Conservation (phyloP, 2,797 vertebrate species). For the Microctenopoma stevenorrisi region DNA sequence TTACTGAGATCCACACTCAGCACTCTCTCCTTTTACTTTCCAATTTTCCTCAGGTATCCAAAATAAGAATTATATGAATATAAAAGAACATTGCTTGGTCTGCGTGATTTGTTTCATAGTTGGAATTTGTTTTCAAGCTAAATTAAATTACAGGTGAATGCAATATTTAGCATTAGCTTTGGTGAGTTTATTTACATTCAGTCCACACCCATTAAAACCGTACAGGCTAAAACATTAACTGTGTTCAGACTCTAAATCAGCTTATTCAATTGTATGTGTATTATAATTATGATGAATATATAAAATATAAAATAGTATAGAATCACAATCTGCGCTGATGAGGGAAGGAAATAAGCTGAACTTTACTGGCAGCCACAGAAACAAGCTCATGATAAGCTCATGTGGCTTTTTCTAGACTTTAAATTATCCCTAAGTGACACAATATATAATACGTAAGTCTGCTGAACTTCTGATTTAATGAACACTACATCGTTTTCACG, state of each 20-base stretch:
- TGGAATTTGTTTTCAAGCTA: slow-evolving; percentile 41
- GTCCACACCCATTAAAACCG: slow-evolving; percentile 54
- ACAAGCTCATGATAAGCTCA: not conserved
- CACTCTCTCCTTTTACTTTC: slow-evolving; percentile 49
- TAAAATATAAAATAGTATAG: slow-evolving; percentile 6
- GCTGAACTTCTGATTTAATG: slow-evolving; percentile 4
- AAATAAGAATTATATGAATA: slow-evolving; percentile 35
- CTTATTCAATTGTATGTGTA: slow-evolving; percentile 27
- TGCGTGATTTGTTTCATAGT: slow-evolving; percentile 44
- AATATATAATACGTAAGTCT: slow-evolving; percentile 13
- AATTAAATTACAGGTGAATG: slow-evolving; percentile 46
- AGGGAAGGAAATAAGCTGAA: slow-evolving; percentile 19
- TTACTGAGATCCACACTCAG: slow-evolving; percentile 63
- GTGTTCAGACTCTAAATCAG: slow-evolving; percentile 38
- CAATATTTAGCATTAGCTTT: slow-evolving; percentile 39
- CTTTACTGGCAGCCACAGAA: slow-evolving; percentile 17
- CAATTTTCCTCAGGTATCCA: slow-evolving; percentile 34
- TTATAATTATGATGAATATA: slow-evolving; percentile 27
- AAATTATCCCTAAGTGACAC: slow-evolving; percentile 23
- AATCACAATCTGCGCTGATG: slow-evolving; percentile 18
- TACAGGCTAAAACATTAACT: slow-evolving; percentile 47
- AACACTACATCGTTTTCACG: slow-evolving; percentile 14
- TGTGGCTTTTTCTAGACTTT: slow-evolving; percentile 23
- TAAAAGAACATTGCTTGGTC: slow-evolving; percentile 31
- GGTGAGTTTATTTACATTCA: slow-evolving; percentile 56